Conservation (phyloP, 2,113 vertebrate genomes). For the Grus americana region DNA sequence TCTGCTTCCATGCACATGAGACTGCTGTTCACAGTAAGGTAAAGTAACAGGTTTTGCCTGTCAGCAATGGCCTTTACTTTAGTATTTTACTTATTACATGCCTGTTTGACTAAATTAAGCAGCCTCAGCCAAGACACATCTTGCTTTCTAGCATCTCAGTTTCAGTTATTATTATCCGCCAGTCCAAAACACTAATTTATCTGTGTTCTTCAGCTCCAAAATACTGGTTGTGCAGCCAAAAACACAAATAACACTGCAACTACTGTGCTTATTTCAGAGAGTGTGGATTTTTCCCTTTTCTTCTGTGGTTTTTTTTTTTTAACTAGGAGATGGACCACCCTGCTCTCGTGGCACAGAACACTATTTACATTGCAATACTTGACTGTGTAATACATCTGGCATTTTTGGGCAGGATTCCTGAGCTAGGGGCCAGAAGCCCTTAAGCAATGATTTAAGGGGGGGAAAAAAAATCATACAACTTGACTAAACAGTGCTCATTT, state of each 20-base stretch:
- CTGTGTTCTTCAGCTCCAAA: constrained; percentile 67
- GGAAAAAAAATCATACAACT: constrained; percentile 39
- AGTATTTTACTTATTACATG: constrained; percentile 12
- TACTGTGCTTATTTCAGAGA: constrained; percentile 77
- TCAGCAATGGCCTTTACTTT: neutral
- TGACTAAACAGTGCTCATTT: constrained; percentile 71
- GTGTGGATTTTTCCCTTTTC: neutral
- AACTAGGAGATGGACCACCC: constrained; percentile 89
- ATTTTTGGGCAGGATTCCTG: constrained; percentile 95
- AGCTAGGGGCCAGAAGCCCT: constrained; percentile 85
- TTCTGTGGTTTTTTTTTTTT: neutral
- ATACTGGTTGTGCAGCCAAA: constrained; percentile 75
- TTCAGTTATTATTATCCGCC: constrained; percentile 69
- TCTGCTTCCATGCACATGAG: neutral
- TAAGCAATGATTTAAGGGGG: constrained; percentile 77
- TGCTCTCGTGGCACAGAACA: constrained; percentile 93
- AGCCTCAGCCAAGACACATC: constrained; percentile 64
- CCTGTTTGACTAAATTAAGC: constrained; percentile 32
- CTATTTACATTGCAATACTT: constrained; percentile 98
- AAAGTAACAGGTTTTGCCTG: neutral
- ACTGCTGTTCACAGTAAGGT: neutral
- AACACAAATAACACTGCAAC: constrained; percentile 83
- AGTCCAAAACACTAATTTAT: constrained; percentile 70
- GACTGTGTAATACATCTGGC: constrained; percentile 99
- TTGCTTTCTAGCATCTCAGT: constrained; percentile 62